Base-by-base conservation (phyloP, 2,797 vertebrate species). In the Malacoraja senta region DNA sequence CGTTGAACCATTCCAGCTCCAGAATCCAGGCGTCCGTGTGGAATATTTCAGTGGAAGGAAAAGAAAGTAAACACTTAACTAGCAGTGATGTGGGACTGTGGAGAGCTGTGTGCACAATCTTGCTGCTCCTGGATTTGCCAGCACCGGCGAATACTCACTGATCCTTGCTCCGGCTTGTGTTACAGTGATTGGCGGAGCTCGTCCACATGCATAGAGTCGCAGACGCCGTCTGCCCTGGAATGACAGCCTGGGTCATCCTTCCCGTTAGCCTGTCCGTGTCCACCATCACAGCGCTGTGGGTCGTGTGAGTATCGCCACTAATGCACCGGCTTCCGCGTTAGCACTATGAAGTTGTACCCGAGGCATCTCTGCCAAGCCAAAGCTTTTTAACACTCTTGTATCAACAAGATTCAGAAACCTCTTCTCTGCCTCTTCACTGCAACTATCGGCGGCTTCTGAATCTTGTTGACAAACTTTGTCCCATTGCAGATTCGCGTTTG, bases 211-310 rank as follows among this genome's bases (percentile, higher is more conserved):
- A 13, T 29, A 53, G 71, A 12, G 76, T 53, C n/a, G 24, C 32
- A 44, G 35, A 74, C 38, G 17, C 35, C 38, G 71, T 38, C 35
- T 53, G 68, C 10, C 13, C 93, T 95, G 94, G 94, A 94, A 98
- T 98, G 98, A 97, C 97, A 35, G 95, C 97, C 94, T 98, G 97
- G 98, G 96, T 96, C 94, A 95, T 98, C 94, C 96, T 98, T 93
- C 98, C 98, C 29, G 83, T 97, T 95, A 97, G 97, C 93, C 96
- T 98, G 81, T 97, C 97, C 0, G 96, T 97, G 95, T 96, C 97
- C 94, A 97, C 96, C 95, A 97, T 98, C 96, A 97, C 97, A 83
- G 98, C 98, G 93, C 97, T 98, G 96, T 98, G 98, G 97, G 96
- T 98, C 17, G 97, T 98, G 98, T 98, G 94, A 97, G 98, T 98